Percentiles rank a stretch among this genome's conserved stretches.
Conservation (phyloP, 2,888 invertebrate species). For the Xestia xanthographa region DNA sequence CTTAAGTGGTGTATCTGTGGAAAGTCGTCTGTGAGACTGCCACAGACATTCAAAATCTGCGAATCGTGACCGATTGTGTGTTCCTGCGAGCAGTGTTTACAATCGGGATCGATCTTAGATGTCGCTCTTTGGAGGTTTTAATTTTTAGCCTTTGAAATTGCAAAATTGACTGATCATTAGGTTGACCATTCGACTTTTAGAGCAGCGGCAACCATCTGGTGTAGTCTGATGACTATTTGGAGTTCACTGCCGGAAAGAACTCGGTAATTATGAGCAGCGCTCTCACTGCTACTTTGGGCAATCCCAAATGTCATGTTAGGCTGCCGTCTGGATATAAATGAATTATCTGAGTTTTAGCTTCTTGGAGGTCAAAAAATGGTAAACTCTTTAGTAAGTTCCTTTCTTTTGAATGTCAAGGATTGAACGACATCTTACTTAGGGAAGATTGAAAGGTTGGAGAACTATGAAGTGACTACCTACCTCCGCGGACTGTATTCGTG, state of each 20-base stretch:
- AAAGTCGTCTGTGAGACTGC: background rate
- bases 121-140: background rate
- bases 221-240: background rate
- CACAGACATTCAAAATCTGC: background rate
- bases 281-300: background rate
- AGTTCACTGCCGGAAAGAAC: background rate
- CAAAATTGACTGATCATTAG: background rate
- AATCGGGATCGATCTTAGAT: background rate
- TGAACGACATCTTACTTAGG: background rate
- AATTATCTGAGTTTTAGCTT: background rate
- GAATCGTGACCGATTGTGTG: background rate
- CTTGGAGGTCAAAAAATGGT: background rate
- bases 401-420: background rate
- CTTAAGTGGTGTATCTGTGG: background rate
- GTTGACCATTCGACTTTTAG: background rate
- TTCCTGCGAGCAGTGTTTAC: background rate
- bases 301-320: background rate
- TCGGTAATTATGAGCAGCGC: background rate
- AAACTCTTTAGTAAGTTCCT: background rate
- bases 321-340: background rate
- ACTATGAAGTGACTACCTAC: background rate
- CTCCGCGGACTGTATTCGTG: constrained; percentile 17
- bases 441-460: background rate
- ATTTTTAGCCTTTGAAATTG: background rate
- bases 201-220: background rate